Evolutionary conservation across 2,797 vertebrate genomes (phyloP), one percentile per base, ranked within the genome.

Genomic region (Trachurus trachurus): DNA sequence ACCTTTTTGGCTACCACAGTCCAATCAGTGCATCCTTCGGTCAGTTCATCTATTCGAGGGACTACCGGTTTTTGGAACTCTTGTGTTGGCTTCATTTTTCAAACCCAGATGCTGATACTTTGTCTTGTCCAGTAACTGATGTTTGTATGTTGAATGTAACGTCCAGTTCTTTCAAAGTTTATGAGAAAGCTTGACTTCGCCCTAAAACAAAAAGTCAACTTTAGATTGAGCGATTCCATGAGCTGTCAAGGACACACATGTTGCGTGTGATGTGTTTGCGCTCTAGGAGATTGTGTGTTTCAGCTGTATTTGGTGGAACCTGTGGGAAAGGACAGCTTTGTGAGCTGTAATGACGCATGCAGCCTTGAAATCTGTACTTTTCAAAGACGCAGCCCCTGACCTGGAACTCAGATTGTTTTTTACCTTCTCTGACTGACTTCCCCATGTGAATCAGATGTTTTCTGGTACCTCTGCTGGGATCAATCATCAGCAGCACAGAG

Each of bases 371-470:
- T 29, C 9, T 26, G 1, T 49, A 61, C 26, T 45, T 59, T 59
- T 47, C 1, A 77, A 59, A 47, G 40, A 65, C 15, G 31, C 39
- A n/a, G 29, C 26, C 11, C 6, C 11, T 57, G 59, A 53, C 22
- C 6, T 59, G 44, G 4, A 49, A 19, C 19, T 21, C 12, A 15
- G n/a, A 65, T 57, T 62, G 6, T 9, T 62, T 52, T 11, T 37
- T 13, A 37, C 39, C n/a, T 45, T 44, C 31, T 60, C 54, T 39
- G 19, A 62, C 26, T 2, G 10, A 26, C 50, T 57, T 17, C 26
- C 58, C 49, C 31, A 42, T 47, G 40, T 22, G 47, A 73, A 19
- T 59, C 45, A 71, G 58, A 71, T 53, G 26, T n/a, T 52, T 44
- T 52, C 22, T 21, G 21, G 9, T 44, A 16, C 59, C 19, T 49